A percentile compares a stretch with the other conserved stretches of the same genome.
Conservation (phyloP, 1,140 invertebrate genomes). For the Calephelis nemesis region DNA sequence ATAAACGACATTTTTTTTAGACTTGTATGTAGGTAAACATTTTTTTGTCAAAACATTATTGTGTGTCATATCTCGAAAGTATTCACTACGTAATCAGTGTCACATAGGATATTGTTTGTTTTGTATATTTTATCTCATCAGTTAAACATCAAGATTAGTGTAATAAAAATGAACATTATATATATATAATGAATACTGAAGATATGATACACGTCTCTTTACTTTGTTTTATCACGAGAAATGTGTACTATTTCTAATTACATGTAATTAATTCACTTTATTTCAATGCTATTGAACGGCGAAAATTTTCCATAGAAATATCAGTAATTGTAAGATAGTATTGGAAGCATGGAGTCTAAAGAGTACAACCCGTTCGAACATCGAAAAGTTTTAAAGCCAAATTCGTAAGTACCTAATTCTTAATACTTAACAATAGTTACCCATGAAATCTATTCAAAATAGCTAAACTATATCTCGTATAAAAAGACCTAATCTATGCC, state of each 20-base stretch:
- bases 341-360: conserved; percentile 5
- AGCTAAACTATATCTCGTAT: too few relatives aligned
- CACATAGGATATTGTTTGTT: background rate
- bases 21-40: too few relatives aligned
- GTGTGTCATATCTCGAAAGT: too few relatives aligned
- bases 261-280: background rate
- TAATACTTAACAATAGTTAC: conserved; percentile 1
- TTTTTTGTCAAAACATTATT: too few relatives aligned
- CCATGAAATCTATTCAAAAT: too few relatives aligned
- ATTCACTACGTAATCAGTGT: background rate
- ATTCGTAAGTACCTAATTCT: conserved; percentile 79
- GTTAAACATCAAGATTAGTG: conserved; percentile 3
- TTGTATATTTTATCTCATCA: background rate
- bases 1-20: too few relatives aligned
- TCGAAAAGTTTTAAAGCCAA: conserved; percentile 81
- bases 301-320: background rate
- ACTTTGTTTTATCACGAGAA: background rate
- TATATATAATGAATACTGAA: conserved; percentile 39
- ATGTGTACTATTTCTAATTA: background rate
- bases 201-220: conserved; percentile 33
- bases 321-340: background rate
- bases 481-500: too few relatives aligned
- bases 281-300: background rate
- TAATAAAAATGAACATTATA: conserved; percentile 36
- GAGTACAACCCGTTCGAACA: conserved; percentile 85